Evolutionary conservation across 2,888 invertebrate genomes (phyloP).

Genomic region (Protonemura montana): DNA sequence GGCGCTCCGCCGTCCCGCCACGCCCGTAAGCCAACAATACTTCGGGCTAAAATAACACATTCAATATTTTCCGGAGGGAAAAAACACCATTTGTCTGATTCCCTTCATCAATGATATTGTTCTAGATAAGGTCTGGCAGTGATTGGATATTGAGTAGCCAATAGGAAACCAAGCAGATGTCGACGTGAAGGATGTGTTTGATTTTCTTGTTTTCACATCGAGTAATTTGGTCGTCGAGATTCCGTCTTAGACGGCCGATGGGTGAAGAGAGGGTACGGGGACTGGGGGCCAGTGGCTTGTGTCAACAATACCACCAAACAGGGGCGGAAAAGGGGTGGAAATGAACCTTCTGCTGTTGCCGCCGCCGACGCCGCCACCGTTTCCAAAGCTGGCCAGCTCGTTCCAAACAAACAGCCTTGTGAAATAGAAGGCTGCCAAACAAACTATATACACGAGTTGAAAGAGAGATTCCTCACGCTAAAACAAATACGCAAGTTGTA

Average conservation of each 20-base stretch:
- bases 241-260: not conserved
- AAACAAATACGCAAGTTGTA: not conserved
- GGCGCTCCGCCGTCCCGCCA: not conserved
- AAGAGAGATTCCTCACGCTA: not conserved
- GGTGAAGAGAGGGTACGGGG: not conserved
- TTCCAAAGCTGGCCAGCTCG: not conserved
- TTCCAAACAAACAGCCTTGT: not conserved
- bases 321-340: not conserved
- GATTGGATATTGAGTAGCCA: constrained; percentile 8
- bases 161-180: constrained; percentile 20
- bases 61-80: not conserved
- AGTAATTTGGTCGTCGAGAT: constrained; percentile 28
- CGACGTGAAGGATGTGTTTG: constrained; percentile 19
- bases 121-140: not conserved
- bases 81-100: not conserved
- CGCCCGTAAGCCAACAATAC: not conserved
- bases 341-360: not conserved
- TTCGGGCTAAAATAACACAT: not conserved
- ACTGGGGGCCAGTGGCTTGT: not conserved
- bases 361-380: not conserved
- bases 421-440: not conserved
- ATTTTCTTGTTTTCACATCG: constrained; percentile 24
- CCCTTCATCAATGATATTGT: not conserved
- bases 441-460: not conserved
- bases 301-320: not conserved